Percentiles rank a stretch among this genome's conserved stretches.
These are phyloP conservation scores for Fulmarus glacialis DNA, from an alignment of 2,113 vertebrate genomes.

Conservation along the genomic window DNA sequence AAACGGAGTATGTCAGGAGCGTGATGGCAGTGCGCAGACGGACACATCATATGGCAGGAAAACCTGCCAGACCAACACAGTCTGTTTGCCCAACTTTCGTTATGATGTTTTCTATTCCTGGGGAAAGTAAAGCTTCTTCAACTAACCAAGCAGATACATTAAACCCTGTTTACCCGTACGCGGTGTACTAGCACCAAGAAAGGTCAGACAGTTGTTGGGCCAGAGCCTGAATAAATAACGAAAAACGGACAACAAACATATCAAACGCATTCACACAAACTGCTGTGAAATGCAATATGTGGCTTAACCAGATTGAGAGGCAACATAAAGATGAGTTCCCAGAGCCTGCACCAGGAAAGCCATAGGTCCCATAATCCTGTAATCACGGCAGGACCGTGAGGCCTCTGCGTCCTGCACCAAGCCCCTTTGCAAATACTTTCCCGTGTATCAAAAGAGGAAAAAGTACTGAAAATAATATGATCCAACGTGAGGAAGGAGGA, in stretches of 20 bases:
- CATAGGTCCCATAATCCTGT: not conserved
- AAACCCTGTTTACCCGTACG: not conserved
- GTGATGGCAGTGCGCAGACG: fast-evolving
- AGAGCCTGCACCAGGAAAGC: not conserved
- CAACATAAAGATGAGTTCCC: not conserved
- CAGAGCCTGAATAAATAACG: not conserved
- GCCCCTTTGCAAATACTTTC: not conserved
- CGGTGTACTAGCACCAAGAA: not conserved
- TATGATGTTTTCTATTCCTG: fast-evolving
- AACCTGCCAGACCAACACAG: not conserved
- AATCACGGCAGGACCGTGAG: fast-evolving
- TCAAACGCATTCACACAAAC: fast-evolving
- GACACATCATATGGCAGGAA: not conserved
- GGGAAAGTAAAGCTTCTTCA: not conserved
- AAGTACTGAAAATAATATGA: fast-evolving
- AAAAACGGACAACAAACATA: fast-evolving
- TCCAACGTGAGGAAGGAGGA: not conserved
- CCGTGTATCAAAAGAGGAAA: not conserved
- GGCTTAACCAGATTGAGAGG: not conserved
- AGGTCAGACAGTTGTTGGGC: not conserved
- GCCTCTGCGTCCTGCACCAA: not conserved
- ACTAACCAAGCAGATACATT: fast-evolving
- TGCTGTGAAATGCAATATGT: not conserved
- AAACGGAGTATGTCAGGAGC: fast-evolving
- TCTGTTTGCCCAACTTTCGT: not conserved